Evolutionary conservation across 2,888 invertebrate species (phyloP).

Genomic region (Catocala sponsa): DNA sequence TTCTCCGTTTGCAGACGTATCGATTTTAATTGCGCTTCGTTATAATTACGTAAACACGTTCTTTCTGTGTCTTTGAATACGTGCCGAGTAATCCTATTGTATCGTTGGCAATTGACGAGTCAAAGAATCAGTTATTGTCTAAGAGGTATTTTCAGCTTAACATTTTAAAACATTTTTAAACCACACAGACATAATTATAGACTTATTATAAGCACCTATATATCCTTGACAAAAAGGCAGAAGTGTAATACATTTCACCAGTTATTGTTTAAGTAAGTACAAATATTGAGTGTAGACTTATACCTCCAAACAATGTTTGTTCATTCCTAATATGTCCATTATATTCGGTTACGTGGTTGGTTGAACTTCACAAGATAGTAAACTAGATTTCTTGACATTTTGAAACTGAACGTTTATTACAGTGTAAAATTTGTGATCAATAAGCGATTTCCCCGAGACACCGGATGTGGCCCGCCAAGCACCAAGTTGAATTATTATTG

Average conservation of each 20-base stretch:
- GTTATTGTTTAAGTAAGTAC: too few relatives aligned
- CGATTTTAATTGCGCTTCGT: conserved; percentile 64
- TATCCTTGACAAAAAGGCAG: too few relatives aligned
- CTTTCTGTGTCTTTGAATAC: conserved; percentile 38
- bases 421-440: conserved; percentile 72
- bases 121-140: too few relatives aligned
- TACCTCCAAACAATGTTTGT: too few relatives aligned
- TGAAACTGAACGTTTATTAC: conserved; percentile 32
- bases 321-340: too few relatives aligned
- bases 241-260: too few relatives aligned
- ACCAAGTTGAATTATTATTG: conserved; percentile 82
- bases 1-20: conserved; percentile 66
- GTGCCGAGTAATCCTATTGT: conserved; percentile 3
- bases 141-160: too few relatives aligned
- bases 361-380: not conserved
- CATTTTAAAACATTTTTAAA: too few relatives aligned
- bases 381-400: conserved; percentile 29
- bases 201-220: too few relatives aligned
- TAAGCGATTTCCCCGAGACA: conserved; percentile 78
- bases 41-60: conserved; percentile 47
- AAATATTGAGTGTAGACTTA: too few relatives aligned
- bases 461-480: conserved; percentile 79
- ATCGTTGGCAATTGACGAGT: too few relatives aligned
- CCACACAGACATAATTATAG: too few relatives aligned
- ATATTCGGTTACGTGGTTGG: not conserved